These are phyloP conservation scores for Xiphorhynchus erythropygius DNA, from an alignment of 2,797 vertebrate species.

Conservation along the genomic window DNA sequence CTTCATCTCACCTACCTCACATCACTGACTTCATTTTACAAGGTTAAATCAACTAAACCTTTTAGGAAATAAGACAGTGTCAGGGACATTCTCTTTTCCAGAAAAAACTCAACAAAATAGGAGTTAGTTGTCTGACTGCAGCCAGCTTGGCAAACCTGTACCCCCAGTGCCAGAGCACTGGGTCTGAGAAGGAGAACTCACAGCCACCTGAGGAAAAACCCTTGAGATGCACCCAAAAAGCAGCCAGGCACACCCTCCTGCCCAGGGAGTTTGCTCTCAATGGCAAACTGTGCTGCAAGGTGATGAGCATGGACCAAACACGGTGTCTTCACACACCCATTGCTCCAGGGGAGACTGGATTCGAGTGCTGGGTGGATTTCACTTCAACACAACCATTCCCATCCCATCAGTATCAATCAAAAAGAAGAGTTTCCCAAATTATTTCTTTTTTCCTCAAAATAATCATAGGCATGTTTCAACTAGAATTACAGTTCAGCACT, in stretches of 20 bases:
- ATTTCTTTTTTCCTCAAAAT: not conserved
- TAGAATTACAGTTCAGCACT: not conserved
- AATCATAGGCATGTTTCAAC: not conserved
- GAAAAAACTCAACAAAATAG: not conserved
- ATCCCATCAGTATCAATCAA: not conserved
- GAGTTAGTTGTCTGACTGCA: not conserved
- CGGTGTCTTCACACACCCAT: not conserved
- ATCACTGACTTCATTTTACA: not conserved
- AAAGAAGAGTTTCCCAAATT: not conserved
- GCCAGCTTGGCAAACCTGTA: not conserved
- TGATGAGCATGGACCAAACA: not conserved
- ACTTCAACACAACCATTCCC: not conserved
- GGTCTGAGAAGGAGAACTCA: not conserved
- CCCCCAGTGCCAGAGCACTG: fast-evolving
- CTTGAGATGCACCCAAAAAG: not conserved
- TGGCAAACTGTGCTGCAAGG: not conserved
- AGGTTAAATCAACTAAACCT: not conserved
- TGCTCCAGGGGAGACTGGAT: not conserved
- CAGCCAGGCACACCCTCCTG: fast-evolving
- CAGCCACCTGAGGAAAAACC: not conserved
- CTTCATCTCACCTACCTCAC: not conserved
- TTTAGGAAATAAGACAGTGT: not conserved
- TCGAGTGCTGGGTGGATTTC: not conserved
- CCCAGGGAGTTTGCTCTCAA: not conserved
- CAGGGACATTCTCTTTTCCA: not conserved